Percentiles rank a stretch among this genome's conserved stretches.
Evolutionary conservation across 2,888 invertebrate genomes (phyloP).

Genomic region (Patella depressa): DNA sequence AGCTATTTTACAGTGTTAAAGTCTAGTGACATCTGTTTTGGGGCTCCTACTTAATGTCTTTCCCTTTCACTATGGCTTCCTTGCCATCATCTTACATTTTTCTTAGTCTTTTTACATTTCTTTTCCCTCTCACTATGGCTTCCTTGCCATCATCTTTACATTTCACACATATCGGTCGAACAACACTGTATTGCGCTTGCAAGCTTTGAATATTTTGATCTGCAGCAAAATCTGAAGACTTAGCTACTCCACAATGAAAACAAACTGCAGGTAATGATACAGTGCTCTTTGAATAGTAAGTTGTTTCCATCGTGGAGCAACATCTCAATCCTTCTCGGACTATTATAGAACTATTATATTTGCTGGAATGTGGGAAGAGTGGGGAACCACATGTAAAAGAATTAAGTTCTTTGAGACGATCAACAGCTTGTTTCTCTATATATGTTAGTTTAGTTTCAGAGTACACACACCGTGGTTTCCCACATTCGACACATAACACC

Average conservation of each 20-base stretch:
- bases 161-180: not conserved
- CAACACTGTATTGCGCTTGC: not conserved
- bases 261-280: not conserved
- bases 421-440: not conserved
- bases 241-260: not conserved
- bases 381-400: not conserved
- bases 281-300: not conserved
- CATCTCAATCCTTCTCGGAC: constrained; percentile 3
- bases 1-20: too few relatives aligned
- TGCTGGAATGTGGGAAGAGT: not conserved
- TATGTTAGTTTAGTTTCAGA: constrained; percentile 3
- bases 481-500: constrained; percentile 5
- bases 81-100: too few relatives aligned
- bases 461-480: not conserved
- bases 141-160: not conserved
- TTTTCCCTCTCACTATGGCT: constrained; percentile 1
- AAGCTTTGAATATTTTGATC: not conserved
- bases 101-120: too few relatives aligned
- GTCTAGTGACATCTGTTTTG: too few relatives aligned
- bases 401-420: not conserved
- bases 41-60: too few relatives aligned
- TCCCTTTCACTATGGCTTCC: too few relatives aligned
- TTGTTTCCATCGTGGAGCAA: not conserved
- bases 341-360: not conserved
- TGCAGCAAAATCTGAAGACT: not conserved